phyloP scores from a whole-genome alignment of 2,888 invertebrate genomes.

The Baccha elongata region DNA sequence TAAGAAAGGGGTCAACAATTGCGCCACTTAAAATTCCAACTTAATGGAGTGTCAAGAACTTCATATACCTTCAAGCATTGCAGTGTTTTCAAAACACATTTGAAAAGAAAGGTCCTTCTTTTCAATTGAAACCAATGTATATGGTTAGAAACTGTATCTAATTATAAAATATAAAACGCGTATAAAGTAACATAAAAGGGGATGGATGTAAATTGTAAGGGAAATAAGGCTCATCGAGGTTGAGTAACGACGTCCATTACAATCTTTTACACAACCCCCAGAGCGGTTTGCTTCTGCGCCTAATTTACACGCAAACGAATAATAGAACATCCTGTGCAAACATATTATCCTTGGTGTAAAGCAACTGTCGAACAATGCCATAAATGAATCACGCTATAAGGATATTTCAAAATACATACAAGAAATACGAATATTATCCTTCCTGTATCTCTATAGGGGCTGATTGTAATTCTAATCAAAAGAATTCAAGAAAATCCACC shows the following conservation, averaged over 20 bases:
- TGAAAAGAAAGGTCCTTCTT: constrained; percentile 39
- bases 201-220: not conserved
- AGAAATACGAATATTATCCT: constrained; percentile 32
- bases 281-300: constrained; percentile 73
- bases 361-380: constrained; percentile 69
- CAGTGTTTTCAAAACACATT: constrained; percentile 69
- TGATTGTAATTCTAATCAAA: constrained; percentile 68
- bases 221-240: constrained; percentile 28
- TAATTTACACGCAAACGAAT: constrained; percentile 74
- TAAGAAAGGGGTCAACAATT: constrained; percentile 69
- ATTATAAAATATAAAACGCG: constrained; percentile 67
- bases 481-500: constrained; percentile 50
- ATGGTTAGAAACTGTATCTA: constrained; percentile 66
- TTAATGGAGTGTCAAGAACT: constrained; percentile 73
- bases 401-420: constrained; percentile 40
- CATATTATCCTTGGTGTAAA: constrained; percentile 72
- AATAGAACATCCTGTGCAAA: constrained; percentile 71
- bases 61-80: constrained; percentile 45
- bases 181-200: constrained; percentile 25
- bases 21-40: constrained; percentile 69
- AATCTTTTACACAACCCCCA: constrained; percentile 59
- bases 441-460: constrained; percentile 55
- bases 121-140: constrained; percentile 44
- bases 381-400: constrained; percentile 66
- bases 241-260: constrained; percentile 40